Evolutionary conservation across 2,888 invertebrate species (phyloP).

Genomic region (Entomobrya multifasciata): DNA sequence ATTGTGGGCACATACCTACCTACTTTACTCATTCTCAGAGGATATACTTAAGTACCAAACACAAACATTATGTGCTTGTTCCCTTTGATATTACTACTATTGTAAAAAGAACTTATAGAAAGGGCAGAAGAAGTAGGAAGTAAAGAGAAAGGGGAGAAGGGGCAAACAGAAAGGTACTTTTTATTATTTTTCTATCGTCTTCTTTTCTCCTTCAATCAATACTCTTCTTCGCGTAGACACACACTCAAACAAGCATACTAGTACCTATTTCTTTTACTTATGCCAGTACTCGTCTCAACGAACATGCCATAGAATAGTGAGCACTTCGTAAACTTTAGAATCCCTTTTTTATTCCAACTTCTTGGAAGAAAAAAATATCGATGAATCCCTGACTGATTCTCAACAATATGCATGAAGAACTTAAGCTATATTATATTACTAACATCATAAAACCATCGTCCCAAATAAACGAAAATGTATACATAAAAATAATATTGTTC

Average conservation of each 20-base stretch:
- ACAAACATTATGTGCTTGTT: background rate
- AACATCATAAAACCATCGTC: background rate
- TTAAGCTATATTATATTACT: background rate
- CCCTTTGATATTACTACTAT: background rate
- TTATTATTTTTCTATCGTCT: conserved; percentile 38
- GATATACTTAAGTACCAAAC: too few relatives aligned
- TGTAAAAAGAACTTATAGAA: background rate
- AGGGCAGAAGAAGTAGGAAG: too few relatives aligned
- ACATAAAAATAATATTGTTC: background rate
- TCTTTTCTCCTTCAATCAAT: conserved; percentile 56
- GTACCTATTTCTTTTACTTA: conserved; percentile 8
- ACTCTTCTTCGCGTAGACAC: too few relatives aligned
- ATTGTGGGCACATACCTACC: too few relatives aligned
- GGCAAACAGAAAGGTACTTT: conserved; percentile 13
- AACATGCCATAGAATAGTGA: too few relatives aligned
- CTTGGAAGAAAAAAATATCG: too few relatives aligned
- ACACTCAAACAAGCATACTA: conserved; percentile 10
- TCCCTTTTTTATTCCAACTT: too few relatives aligned
- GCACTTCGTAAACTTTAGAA: too few relatives aligned
- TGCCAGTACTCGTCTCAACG: too few relatives aligned
- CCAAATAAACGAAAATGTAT: background rate
- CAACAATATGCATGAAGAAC: background rate
- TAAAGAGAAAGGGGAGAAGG: background rate
- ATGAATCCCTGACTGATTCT: conserved; percentile 33
- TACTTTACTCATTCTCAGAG: too few relatives aligned